Percentiles rank a stretch among this genome's conserved stretches.
Conservation (phyloP, 2,113 vertebrate species). For the Bujurquina vittata region DNA sequence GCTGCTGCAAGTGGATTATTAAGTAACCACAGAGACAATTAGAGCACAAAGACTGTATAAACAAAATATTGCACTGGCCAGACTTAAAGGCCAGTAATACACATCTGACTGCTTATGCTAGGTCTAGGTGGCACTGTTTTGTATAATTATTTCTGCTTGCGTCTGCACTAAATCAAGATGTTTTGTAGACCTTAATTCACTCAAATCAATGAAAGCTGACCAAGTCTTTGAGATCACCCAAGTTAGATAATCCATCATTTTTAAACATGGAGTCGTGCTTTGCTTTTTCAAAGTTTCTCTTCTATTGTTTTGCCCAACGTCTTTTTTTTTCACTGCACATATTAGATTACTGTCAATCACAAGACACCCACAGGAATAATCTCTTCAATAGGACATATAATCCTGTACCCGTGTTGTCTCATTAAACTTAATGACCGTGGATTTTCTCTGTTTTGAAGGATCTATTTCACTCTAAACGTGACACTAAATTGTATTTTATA, state of each 20-base stretch:
- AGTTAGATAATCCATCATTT: background rate
- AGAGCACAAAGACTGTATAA: background rate
- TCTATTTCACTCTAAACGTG: background rate
- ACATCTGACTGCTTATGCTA: background rate
- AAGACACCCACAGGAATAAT: background rate
- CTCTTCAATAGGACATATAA: background rate
- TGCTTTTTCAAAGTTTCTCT: background rate
- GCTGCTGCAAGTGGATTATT: background rate
- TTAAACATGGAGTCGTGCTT: background rate
- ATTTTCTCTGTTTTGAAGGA: background rate
- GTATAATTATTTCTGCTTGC: background rate
- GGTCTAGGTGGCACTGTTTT: background rate
- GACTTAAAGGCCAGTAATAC: background rate
- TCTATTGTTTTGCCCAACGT: background rate
- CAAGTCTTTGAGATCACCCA: background rate
- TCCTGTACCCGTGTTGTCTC: background rate
- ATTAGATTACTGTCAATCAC: background rate
- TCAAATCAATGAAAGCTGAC: background rate
- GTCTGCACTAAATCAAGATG: background rate
- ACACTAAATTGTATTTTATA: background rate
- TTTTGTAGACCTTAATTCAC: background rate
- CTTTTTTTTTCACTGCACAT: no score
- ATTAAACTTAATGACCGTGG: background rate
- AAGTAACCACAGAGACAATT: background rate
- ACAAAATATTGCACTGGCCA: conserved; percentile 1